These are phyloP conservation scores for Holocentrus rufus DNA, from an alignment of 2,797 vertebrate genomes.

Conservation along the genomic window DNA sequence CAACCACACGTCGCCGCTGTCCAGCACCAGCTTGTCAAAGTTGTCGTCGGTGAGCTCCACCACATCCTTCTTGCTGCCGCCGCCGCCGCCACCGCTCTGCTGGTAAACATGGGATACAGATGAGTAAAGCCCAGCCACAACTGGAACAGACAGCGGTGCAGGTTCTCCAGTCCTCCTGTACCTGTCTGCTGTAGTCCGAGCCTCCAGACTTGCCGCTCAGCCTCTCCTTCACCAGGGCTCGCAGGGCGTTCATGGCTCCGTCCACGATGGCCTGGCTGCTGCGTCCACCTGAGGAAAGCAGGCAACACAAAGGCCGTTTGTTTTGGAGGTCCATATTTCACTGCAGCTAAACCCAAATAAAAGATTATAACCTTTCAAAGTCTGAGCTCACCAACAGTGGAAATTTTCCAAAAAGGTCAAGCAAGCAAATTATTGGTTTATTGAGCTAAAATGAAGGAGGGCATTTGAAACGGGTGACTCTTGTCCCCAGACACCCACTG, in stretches of 20 bases:
- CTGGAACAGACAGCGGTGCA: too few species aligned
- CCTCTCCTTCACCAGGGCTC: slow-evolving; percentile 89
- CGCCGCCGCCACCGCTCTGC: slow-evolving; percentile 49
- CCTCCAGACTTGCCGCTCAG: slow-evolving; percentile 86
- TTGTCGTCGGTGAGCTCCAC: slow-evolving; percentile 94
- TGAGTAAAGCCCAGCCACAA: too few species aligned
- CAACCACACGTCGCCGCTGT: slow-evolving; percentile 90
- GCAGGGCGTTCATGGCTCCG: slow-evolving; percentile 85
- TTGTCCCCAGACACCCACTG: too few species aligned
- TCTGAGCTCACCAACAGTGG: too few species aligned
- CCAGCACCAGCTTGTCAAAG: slow-evolving; percentile 89
- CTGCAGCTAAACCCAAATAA: not conserved
- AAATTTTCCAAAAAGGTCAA: too few species aligned
- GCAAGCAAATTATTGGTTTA: too few species aligned
- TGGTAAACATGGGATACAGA: too few species aligned
- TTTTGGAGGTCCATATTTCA: not conserved
- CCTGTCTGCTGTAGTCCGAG: slow-evolving; percentile 84
- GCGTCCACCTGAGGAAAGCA: slow-evolving; percentile 85
- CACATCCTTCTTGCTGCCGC: slow-evolving; percentile 86
- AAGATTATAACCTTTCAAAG: not conserved
- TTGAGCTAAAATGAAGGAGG: too few species aligned
- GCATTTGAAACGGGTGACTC: too few species aligned
- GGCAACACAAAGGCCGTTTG: not conserved
- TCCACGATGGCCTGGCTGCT: slow-evolving; percentile 92
- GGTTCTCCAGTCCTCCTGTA: slow-evolving; percentile 1